Conservation (phyloP, 1,140 invertebrate species). For the Hetaerina americana region DNA sequence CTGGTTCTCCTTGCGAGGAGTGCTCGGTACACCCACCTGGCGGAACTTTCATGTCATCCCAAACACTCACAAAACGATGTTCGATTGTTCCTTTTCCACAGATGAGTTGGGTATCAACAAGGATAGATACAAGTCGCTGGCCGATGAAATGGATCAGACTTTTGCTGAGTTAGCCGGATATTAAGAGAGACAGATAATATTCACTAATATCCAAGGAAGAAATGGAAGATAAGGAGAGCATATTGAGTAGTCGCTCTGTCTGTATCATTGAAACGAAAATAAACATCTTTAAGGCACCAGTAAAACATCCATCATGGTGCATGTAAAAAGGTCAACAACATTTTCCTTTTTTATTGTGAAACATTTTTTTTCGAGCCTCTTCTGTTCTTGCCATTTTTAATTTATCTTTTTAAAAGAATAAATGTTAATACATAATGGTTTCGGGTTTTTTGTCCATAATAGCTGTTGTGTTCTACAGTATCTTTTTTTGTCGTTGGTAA, state of each 20-base stretch:
- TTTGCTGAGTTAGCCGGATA: conserved; percentile 86
- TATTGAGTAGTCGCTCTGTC: neutral
- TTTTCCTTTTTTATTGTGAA: neutral
- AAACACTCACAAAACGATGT: neutral
- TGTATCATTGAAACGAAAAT: neutral
- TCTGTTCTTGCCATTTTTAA: neutral
- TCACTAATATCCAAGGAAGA: neutral
- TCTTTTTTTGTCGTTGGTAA: no score
- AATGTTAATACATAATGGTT: neutral
- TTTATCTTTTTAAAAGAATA: neutral
- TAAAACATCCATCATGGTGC: neutral
- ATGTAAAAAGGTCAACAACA: neutral
- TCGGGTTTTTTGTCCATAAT: neutral
- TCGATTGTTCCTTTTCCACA: conserved; percentile 28
- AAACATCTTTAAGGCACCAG: neutral
- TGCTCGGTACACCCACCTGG: neutral
- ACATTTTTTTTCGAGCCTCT: neutral
- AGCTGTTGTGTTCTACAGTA: neutral
- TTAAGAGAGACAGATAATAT: conserved; percentile 24
- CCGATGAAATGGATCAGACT: conserved; percentile 94
- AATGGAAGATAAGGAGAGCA: neutral
- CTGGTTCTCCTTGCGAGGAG: neutral
- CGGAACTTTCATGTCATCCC: neutral
- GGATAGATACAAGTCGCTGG: conserved; percentile 93
- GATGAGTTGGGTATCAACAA: conserved; percentile 98